Base-by-base conservation (phyloP, 2,888 invertebrate species). In the Osmoderma eremita region DNA sequence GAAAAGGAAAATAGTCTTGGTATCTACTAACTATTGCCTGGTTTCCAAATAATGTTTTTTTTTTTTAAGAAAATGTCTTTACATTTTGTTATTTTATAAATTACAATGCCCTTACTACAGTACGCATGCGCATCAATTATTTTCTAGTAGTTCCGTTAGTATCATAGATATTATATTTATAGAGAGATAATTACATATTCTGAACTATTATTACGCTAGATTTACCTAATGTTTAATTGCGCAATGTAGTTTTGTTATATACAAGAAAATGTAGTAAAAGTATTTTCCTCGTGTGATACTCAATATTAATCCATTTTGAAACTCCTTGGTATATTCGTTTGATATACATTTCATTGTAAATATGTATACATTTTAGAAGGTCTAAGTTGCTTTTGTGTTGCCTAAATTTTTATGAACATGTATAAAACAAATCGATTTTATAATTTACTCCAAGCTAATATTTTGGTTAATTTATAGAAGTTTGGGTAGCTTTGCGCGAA, bases 111-210 rank as follows among this genome's bases (percentile, higher is more conserved):
- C 15, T 42, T 13, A 4, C 42, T 15, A 24, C 10, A 42, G 8
- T n/a, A 58, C 58, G 58, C 58, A 42, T 58, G 58, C 58, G 58
- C 42, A n/a, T 2, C 13, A 0, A 58, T n/a, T 41, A 41, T 39
- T 39, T 56, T 56, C 41, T 58, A 42, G 45, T 10, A 24, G n/a
- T 24, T 42, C 42, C 39, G 20, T 58, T 42, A 41, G 4, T 42
- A 24, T 30, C 50, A 51, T 24, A 56, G 53, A 53, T 41, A 56
- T 41, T 15, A 15, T 15, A 53, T 38, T 22, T 38, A 5, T 54
- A 18, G 12, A 41, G 39, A 20, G 54, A 10, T 6, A 18, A 39
- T 17, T 49, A 1, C 22, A 13, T 48, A n/a, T 50, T 12, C 6
- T 0, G n/a, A 50, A 10, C 10, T 30, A 30, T 30, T 10, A 8